Evolutionary conservation across 1,140 invertebrate species (phyloP).

Genomic region (Brachionus koreanus): DNA sequence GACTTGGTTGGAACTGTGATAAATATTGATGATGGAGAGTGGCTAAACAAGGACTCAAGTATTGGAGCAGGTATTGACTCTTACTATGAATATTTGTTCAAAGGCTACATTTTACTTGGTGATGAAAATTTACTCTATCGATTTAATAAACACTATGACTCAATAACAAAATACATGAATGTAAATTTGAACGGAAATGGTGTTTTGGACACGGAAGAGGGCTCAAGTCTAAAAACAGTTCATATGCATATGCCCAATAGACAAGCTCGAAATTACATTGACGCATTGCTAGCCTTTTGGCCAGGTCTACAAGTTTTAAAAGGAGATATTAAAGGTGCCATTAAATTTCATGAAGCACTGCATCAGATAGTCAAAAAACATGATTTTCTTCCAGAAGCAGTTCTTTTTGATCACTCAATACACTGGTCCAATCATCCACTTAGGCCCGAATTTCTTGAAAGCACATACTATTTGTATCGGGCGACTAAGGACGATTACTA

Average conservation of each 20-base stretch:
- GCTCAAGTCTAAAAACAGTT: conserved; percentile 90
- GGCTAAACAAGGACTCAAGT: conserved; percentile 84
- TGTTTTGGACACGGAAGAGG: conserved; percentile 63
- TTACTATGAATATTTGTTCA: conserved; percentile 96
- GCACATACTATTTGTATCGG: conserved; percentile 89
- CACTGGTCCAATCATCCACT: conserved; percentile 96
- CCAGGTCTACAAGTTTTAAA: conserved; percentile 77
- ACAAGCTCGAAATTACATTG: conserved; percentile 93
- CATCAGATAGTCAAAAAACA: conserved; percentile 91
- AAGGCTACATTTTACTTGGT: conserved; percentile 72
- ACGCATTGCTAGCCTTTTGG: conserved; percentile 93
- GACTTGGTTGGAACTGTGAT: conserved; percentile 58
- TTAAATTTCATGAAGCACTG: conserved; percentile 81
- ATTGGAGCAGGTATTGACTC: conserved; percentile 98
- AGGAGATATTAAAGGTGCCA: conserved; percentile 89
- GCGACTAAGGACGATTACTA: conserved; percentile 94
- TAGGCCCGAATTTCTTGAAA: conserved; percentile 93
- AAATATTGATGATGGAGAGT: conserved; percentile 86
- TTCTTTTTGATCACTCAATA: conserved; percentile 66
- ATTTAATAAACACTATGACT: conserved; percentile 89
- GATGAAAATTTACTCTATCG: conserved; percentile 79
- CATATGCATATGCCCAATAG: conserved; percentile 93
- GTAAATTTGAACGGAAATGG: background rate
- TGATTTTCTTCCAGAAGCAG: conserved; percentile 86
- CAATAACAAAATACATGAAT: conserved; percentile 65